A percentile compares a stretch with the other conserved stretches of the same genome.
phyloP scores from a whole-genome alignment of 2,113 vertebrate genomes.

The Malurus alboscapulatus region DNA sequence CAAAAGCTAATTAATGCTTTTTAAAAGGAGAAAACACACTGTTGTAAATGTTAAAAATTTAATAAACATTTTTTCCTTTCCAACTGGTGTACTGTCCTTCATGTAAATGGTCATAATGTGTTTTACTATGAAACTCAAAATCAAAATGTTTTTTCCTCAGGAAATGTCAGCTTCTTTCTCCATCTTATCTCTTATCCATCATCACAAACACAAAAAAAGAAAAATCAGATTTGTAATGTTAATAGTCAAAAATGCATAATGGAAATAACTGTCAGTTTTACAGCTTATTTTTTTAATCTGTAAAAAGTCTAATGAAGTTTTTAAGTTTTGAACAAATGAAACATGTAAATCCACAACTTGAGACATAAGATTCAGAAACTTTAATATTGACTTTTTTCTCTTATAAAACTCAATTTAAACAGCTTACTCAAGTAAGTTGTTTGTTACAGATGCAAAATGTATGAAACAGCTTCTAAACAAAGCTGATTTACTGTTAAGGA shows the following conservation, averaged over 20 bases:
- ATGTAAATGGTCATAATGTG: not conserved
- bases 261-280: not conserved
- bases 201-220: not conserved
- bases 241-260: not conserved
- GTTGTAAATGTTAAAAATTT: not conserved
- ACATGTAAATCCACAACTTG: not conserved
- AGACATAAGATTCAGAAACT: not conserved
- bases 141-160: not conserved
- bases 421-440: not conserved
- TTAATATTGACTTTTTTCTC: not conserved
- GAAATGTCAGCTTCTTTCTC: not conserved
- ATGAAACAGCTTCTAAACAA: not conserved
- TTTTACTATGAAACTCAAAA: not conserved
- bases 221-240: not conserved
- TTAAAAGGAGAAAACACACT: not conserved
- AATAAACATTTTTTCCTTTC: not conserved
- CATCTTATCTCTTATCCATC: not conserved
- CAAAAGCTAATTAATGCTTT: not conserved
- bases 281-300: not conserved
- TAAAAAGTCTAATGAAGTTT: not conserved
- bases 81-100: fast-evolving
- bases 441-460: not conserved
- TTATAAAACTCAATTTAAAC: not conserved
- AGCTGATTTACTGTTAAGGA: not conserved
- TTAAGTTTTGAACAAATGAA: not conserved